Evolutionary conservation across 2,888 invertebrate genomes (phyloP).

Genomic region (Lypha dubia): DNA sequence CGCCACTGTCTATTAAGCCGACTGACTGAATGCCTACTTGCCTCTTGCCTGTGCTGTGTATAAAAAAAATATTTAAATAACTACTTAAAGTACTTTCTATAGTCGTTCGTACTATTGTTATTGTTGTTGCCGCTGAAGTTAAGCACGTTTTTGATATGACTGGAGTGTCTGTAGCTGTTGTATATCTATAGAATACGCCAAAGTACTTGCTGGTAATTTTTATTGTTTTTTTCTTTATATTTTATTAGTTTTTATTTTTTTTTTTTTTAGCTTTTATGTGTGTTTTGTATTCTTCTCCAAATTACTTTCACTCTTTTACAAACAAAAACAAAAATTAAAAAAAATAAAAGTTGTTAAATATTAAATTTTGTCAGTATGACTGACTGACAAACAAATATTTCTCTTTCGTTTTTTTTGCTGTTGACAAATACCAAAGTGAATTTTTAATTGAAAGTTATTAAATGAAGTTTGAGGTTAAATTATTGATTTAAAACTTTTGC

Average conservation of each 20-base stretch:
- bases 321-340: constrained; percentile 24
- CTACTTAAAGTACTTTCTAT: constrained; percentile 18
- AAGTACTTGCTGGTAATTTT: constrained; percentile 24
- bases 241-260: constrained; percentile 12
- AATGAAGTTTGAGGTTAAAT: too few relatives aligned
- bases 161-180: not conserved
- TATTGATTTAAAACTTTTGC: too few relatives aligned
- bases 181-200: constrained; percentile 33
- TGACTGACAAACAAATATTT: not conserved
- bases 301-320: constrained; percentile 58
- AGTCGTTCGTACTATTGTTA: not conserved
- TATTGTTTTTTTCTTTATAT: constrained; percentile 10
- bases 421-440: constrained; percentile 7
- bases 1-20: not conserved
- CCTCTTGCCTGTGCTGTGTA: not conserved
- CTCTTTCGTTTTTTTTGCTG: constrained; percentile 12
- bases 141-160: constrained; percentile 32
- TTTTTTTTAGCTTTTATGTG: constrained; percentile 26
- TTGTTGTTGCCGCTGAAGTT: not conserved
- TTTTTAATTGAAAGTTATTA: not conserved
- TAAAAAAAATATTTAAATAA: not conserved
- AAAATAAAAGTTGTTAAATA: not conserved
- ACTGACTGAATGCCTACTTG: too few relatives aligned
- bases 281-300: constrained; percentile 41
- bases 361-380: not conserved